Evolutionary conservation across 1,140 invertebrate genomes (phyloP).

Genomic region (Periplaneta americana): DNA sequence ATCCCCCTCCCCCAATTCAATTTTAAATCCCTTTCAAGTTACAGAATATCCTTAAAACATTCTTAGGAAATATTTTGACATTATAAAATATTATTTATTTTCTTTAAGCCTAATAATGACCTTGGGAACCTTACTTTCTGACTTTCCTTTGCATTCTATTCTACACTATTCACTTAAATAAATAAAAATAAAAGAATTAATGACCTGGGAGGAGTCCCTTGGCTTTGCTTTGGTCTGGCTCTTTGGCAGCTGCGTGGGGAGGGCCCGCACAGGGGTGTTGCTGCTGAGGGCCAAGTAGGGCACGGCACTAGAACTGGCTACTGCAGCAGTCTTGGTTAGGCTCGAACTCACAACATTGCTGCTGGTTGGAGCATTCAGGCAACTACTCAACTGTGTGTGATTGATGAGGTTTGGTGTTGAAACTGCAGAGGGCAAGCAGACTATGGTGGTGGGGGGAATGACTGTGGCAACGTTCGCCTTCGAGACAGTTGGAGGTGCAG

Average conservation of each 20-base stretch:
- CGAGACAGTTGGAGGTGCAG: not conserved
- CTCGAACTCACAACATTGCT: conserved; percentile 14
- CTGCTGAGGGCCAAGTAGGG: conserved; percentile 46
- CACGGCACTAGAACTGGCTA: conserved; percentile 40
- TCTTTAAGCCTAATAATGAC: no score
- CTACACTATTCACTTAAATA: not conserved
- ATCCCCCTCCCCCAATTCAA: no score
- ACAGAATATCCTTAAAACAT: no score
- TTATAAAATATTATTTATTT: no score
- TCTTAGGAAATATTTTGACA: no score
- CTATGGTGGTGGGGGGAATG: conserved; percentile 45
- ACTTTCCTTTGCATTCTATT: no score
- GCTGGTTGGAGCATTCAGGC: conserved; percentile 22
- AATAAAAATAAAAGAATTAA: not conserved
- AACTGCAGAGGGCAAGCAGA: conserved; percentile 41
- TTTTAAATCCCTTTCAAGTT: no score
- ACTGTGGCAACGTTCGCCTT: conserved; percentile 28
- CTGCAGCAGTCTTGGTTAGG: conserved; percentile 26
- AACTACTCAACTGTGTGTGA: conserved; percentile 5
- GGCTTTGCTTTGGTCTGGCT: not conserved
- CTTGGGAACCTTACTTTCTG: no score
- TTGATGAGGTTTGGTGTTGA: not conserved
- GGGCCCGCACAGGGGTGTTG: conserved; percentile 37
- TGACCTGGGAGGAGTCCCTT: not conserved
- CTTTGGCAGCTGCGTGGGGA: conserved; percentile 23